Percentiles rank a stretch among this genome's conserved stretches.
These are phyloP conservation scores for Ambastaia sidthimunki DNA, from an alignment of 2,797 vertebrate genomes.

Conservation along the genomic window DNA sequence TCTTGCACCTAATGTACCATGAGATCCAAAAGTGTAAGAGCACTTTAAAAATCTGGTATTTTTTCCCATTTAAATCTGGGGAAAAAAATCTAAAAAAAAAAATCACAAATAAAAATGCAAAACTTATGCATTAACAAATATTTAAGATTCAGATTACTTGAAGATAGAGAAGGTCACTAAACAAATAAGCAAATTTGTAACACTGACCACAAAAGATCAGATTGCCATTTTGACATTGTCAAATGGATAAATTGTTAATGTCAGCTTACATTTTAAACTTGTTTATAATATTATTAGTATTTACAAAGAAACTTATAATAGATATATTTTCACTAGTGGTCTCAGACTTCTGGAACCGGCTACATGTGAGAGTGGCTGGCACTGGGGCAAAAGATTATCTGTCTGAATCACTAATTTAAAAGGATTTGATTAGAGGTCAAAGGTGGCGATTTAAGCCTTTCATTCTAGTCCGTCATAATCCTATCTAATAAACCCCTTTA, in stretches of 20 bases:
- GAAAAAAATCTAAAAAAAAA: background rate
- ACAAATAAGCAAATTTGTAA: too few species aligned
- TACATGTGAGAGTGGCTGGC: conserved; percentile 2
- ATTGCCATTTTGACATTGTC: background rate
- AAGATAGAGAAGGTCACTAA: too few species aligned
- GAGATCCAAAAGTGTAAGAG: background rate
- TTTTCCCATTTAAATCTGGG: background rate
- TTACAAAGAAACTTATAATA: background rate
- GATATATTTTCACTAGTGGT: background rate
- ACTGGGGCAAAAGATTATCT: conserved; percentile 33
- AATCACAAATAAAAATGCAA: too few species aligned
- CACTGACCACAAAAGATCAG: background rate
- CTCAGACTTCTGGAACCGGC: background rate
- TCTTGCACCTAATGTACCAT: background rate
- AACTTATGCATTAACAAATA: too few species aligned
- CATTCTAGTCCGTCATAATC: conserved; percentile 44
- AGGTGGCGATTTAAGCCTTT: conserved; percentile 49
- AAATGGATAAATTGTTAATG: background rate
- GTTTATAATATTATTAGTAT: background rate
- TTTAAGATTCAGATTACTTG: too few species aligned
- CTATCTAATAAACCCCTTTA: conserved; percentile 33
- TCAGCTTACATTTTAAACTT: background rate
- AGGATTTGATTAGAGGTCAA: conserved; percentile 55
- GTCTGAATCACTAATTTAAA: conserved; percentile 43
- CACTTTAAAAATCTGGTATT: too few species aligned